Conservation (phyloP, 2,888 invertebrate genomes). For the Spisula subtruncata region DNA sequence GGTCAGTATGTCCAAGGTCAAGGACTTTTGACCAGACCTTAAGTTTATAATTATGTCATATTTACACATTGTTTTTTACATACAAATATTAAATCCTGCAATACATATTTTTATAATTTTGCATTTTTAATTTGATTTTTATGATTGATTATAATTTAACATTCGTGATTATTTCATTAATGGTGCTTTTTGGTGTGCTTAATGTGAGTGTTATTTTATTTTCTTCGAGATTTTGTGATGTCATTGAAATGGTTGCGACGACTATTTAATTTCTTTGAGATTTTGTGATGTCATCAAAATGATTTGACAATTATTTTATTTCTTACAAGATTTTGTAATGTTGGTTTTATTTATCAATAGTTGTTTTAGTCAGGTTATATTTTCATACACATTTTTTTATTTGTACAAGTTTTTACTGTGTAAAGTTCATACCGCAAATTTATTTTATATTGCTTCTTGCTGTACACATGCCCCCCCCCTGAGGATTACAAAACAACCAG, state of each 20-base stretch:
- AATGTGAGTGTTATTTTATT: too few species aligned
- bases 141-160: not conserved
- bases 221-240: not conserved
- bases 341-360: not conserved
- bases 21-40: too few species aligned
- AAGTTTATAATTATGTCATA: too few species aligned
- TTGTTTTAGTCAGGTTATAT: not conserved
- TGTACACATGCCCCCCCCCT: too few species aligned
- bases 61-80: too few species aligned
- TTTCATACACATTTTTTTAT: constrained; percentile 4
- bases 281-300: not conserved
- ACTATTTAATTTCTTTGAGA: not conserved
- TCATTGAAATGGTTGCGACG: not conserved
- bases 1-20: too few species aligned
- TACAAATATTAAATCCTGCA: too few species aligned
- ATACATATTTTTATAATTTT: not conserved
- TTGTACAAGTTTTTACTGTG: not conserved
- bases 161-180: not conserved
- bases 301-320: not conserved
- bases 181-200: constrained; percentile 7
- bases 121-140: not conserved
- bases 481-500: too few species aligned
- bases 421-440: not conserved
- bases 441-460: too few species aligned
- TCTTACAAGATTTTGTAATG: not conserved